Conservation (phyloP, 2,797 vertebrate species). For the Sebastes alutus region DNA sequence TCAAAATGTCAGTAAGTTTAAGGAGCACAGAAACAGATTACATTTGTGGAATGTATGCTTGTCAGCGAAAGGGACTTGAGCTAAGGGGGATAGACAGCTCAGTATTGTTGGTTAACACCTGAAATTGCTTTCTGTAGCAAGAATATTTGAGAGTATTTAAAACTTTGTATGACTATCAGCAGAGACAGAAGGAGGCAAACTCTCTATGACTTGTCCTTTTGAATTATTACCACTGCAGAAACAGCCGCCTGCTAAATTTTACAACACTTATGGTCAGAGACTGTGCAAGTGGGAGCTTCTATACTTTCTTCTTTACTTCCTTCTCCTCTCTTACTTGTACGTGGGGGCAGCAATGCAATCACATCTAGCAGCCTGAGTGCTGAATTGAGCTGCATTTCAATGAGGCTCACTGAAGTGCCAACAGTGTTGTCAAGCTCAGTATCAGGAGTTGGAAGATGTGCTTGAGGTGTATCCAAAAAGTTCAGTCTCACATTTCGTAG, state of each 20-base stretch:
- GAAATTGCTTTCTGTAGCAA: neutral
- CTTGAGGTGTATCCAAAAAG: neutral
- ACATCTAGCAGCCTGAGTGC: neutral
- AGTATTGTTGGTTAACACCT: neutral
- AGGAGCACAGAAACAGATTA: neutral
- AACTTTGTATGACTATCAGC: neutral
- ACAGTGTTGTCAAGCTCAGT: neutral
- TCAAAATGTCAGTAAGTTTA: neutral
- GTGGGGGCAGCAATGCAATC: neutral
- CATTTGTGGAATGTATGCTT: neutral
- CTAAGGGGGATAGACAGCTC: neutral
- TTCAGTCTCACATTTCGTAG: neutral
- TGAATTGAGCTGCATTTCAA: constrained; percentile 24
- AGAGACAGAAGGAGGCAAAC: neutral
- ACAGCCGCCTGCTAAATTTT: neutral
- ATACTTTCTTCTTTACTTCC: neutral
- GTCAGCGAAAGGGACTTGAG: neutral
- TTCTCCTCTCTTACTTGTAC: accelerated
- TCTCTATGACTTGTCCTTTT: neutral
- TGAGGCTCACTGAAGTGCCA: neutral
- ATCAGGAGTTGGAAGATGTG: neutral
- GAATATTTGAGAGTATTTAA: neutral
- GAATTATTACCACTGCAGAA: neutral
- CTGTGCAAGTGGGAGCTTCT: neutral
- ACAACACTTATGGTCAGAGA: neutral